phyloP scores from a whole-genome alignment of 2,113 vertebrate genomes.

The Atlantisia rogersi region DNA sequence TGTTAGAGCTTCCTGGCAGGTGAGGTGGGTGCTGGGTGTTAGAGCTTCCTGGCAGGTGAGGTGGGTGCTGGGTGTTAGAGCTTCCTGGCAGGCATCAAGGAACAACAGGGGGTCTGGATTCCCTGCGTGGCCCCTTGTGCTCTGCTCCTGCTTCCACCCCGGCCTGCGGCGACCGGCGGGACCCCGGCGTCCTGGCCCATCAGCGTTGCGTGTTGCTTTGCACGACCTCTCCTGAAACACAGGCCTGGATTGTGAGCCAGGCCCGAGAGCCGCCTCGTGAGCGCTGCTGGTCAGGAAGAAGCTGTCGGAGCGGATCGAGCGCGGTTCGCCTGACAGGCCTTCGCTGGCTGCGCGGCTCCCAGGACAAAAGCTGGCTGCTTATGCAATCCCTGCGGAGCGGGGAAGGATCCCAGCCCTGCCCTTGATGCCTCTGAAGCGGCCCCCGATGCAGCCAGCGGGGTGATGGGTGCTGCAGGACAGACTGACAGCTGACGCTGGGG shows the following conservation, averaged over 20 bases:
- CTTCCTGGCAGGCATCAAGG: background rate
- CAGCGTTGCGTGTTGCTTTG: accelerated
- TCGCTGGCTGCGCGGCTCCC: background rate
- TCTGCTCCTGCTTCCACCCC: accelerated
- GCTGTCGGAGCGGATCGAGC: background rate
- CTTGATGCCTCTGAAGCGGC: accelerated
- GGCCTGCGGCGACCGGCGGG: accelerated
- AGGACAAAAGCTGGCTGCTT: background rate
- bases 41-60: background rate
- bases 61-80: background rate
- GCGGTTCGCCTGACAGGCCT: background rate
- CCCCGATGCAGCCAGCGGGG: accelerated
- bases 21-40: background rate
- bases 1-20: background rate
- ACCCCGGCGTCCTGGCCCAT: background rate
- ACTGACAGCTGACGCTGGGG: background rate
- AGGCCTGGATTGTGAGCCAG: accelerated
- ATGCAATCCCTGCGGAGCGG: background rate
- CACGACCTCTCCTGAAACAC: background rate
- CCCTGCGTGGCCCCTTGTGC: background rate
- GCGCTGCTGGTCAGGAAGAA: background rate
- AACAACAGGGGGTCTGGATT: background rate
- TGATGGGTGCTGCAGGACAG: background rate
- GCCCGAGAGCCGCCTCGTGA: accelerated
- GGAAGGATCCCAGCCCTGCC: background rate